Evolutionary conservation across 2,113 vertebrate genomes (phyloP), one percentile per base, ranked within the genome.

Genomic region (Smithornis capensis): DNA sequence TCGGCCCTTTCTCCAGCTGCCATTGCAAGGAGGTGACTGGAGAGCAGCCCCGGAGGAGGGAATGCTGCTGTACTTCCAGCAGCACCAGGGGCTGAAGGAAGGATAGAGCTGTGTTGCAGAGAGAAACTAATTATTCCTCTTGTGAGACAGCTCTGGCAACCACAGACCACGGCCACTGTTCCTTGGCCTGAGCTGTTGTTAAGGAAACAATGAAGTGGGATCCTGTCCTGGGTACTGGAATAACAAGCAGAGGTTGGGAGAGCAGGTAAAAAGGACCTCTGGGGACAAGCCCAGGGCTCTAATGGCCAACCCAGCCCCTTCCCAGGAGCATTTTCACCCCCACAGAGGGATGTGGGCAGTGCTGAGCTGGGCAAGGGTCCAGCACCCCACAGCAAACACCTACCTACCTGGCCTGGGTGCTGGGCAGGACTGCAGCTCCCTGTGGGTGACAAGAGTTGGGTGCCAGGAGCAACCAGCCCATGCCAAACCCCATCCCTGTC

Each of bases 391-490:
- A 8, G 45, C 76, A 49, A 47, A 59, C 37, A 74, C 64, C 13
- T 23, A 10, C 87, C 86, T 53, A 19, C 11, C 44, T 40, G 31
- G 45, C 59, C 76, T 3, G 2, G 25, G 87, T 19, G 40, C 80
- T 35, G 12, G 35, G 60, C 87, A 59, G 19, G 16, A 38, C 9
- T n/a, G 65, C 9, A 7, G 50, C 49, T 15, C 62, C 1, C 0
- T 0, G 2, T 0, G 3, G 38, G 4, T 8, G 45, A 3, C 3
- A 19, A 1, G 2, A 7, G 28, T 0, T 1, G 3, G 11, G 9
- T 15, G 6, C 12, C 2, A 4, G 70, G 33, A 52, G 12, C 29
- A n/a, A 0, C 44, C 57, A 40, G 27, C 24, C n/a, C 4, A 1
- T 42, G 8, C 12, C 28, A 28, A 40, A 60, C 7, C 27, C 27